Evolutionary conservation across 2,113 vertebrate species (phyloP).

Genomic region (Balaeniceps rex): DNA sequence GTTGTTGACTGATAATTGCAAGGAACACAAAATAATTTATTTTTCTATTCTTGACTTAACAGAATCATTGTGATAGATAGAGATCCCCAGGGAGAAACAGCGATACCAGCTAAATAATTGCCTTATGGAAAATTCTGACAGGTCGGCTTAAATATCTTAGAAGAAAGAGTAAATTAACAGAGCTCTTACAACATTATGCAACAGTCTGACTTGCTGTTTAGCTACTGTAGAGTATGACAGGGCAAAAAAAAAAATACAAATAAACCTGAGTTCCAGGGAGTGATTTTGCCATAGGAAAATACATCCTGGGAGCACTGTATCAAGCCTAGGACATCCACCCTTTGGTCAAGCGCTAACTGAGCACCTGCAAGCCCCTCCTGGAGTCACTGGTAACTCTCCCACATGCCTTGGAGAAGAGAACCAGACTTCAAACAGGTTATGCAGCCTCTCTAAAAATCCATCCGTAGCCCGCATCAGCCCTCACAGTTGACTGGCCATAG

Average conservation of each 20-base stretch:
- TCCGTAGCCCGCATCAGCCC: neutral
- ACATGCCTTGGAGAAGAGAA: neutral
- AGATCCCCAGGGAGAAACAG: neutral
- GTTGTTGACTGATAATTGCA: neutral
- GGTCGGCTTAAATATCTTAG: neutral
- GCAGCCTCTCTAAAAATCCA: neutral
- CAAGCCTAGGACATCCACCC: neutral
- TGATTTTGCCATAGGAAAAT: neutral
- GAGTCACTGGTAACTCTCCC: neutral
- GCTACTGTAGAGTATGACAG: fast-evolving
- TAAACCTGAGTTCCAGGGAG: neutral
- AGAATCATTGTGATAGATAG: neutral
- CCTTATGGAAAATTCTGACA: neutral
- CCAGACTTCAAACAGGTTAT: neutral
- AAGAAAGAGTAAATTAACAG: neutral
- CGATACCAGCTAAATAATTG: neutral
- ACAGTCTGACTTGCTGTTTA: neutral
- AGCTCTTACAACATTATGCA: neutral
- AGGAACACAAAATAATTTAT: neutral
- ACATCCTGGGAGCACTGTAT: neutral
- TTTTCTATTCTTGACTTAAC: neutral
- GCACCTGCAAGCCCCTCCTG: neutral
- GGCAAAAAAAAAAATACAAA: neutral
- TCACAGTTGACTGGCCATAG: neutral
- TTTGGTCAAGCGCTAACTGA: neutral